These are phyloP conservation scores for Rhagologus leucostigma DNA, from an alignment of 2,113 vertebrate genomes.

Conservation along the genomic window DNA sequence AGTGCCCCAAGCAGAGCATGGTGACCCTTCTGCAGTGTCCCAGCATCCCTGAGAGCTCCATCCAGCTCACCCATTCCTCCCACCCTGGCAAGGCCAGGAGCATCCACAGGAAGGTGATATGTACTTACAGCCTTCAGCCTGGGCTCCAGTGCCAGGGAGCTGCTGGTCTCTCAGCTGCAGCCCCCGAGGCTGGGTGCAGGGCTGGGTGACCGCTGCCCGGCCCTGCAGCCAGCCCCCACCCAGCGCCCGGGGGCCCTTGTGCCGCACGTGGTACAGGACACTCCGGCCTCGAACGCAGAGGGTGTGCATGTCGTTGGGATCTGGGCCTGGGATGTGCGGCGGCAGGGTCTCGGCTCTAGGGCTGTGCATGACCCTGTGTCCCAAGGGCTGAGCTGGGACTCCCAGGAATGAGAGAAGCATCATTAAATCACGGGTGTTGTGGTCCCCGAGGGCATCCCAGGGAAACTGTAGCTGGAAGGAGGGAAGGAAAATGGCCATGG, in stretches of 20 bases:
- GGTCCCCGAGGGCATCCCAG: neutral
- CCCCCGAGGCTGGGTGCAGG: neutral
- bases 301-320: neutral
- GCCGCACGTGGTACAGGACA: neutral
- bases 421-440: neutral
- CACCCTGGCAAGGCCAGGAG: neutral
- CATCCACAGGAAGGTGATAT: neutral
- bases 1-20: no score
- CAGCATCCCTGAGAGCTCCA: neutral
- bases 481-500: neutral
- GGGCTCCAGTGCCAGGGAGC: neutral
- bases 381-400: neutral
- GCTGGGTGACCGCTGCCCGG: neutral
- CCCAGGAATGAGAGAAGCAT: slow-evolving; percentile 25
- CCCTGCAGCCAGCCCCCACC: neutral
- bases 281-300: neutral
- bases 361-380: neutral
- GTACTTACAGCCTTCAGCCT: slow-evolving; percentile 55
- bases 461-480: slow-evolving; percentile 49
- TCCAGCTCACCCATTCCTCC: neutral
- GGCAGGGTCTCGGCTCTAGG: neutral
- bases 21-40: fast-evolving
- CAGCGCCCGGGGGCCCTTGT: neutral
- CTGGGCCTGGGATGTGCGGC: neutral
- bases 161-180: neutral